Percentiles rank a stretch among this genome's conserved stretches.
These are phyloP conservation scores for Drosophila jambulina DNA, from an alignment of 1,140 invertebrate genomes.

Conservation along the genomic window DNA sequence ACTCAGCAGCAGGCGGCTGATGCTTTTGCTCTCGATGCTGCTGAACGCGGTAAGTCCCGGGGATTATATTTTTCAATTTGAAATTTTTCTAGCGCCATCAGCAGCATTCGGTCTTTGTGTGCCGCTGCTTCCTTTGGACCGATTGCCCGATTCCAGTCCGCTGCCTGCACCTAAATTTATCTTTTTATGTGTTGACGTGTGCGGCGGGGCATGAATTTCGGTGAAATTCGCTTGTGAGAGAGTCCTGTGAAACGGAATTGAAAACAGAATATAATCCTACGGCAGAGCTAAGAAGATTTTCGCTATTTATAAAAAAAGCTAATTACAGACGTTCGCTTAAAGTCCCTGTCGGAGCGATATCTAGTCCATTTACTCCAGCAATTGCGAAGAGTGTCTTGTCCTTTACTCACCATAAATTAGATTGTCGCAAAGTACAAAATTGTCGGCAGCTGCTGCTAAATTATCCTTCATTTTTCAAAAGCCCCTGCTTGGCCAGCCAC, in stretches of 20 bases:
- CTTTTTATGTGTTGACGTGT: conserved; percentile 41
- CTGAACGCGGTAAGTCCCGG: conserved; percentile 75
- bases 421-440: conserved; percentile 15
- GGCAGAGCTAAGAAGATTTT: conserved; percentile 14
- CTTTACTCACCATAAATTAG: conserved; percentile 24
- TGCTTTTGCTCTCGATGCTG: conserved; percentile 71
- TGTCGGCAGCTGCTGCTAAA: conserved; percentile 28
- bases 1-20: conserved; percentile 63
- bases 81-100: conserved; percentile 43
- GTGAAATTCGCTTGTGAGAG: conserved; percentile 34
- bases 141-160: conserved; percentile 19
- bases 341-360: neutral
- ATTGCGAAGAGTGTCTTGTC: conserved; percentile 16
- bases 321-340: conserved; percentile 22
- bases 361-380: neutral
- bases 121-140: conserved; percentile 6
- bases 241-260: neutral
- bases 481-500: conserved; percentile 35
- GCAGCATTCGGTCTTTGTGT: conserved; percentile 26
- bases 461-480: conserved; percentile 47
- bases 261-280: conserved; percentile 19
- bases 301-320: conserved; percentile 20
- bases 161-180: conserved; percentile 45
- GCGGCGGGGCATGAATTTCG: conserved; percentile 53
- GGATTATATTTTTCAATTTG: conserved; percentile 75